Evolutionary conservation across 2,113 vertebrate genomes (phyloP), one percentile per base, ranked within the genome.

Genomic region (Myiagra hebetior): DNA sequence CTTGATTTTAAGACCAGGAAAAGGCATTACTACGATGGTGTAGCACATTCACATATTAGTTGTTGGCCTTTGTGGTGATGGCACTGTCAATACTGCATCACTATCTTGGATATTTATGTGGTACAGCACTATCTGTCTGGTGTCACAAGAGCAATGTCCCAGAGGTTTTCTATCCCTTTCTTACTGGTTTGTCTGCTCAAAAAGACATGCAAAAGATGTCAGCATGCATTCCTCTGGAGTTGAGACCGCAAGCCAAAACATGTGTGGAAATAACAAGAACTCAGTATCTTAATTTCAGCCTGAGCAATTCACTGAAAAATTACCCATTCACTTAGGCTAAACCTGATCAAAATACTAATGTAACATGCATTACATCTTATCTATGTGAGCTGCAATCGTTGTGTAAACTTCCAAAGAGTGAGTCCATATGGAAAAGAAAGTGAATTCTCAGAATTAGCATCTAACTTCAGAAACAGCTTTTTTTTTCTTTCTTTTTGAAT

Each of bases 51-150:
- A 1, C 19, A 10, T n/a, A 27, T 31, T 46, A 64, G 12, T 19
- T 46, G 22, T 35, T 65, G 31, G 11, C 63, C 69, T 86, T 28
- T 39, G 13, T 42, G 67, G 56, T 39, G 47, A 81, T 59, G 35
- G 15, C 30, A 28, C 15, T 46, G 41, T 20, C 30, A 42, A 39
- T 33, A n/a, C 6, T 56, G 13, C 1, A 1, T 60, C 2, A 0
- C 52, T 85, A n/a, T 44, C 35, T 44, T 41, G 52, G 31, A 21
- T 79, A 28, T 55, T 41, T 44, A 55, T 31, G 27, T 19, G 27
- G 9, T 49, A 26, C 21, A 57, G 14, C 16, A 33, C 22, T 77
- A 11, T 62, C 47, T 42, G 21, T 28, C 70, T 79, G 27, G 5
- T 77, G 46, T 39, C 37, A 68, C 18, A 73, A 41, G 18, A 91